These are phyloP conservation scores for Aphelinus atriplicis DNA, from an alignment of 1,140 invertebrate genomes.

Conservation along the genomic window DNA sequence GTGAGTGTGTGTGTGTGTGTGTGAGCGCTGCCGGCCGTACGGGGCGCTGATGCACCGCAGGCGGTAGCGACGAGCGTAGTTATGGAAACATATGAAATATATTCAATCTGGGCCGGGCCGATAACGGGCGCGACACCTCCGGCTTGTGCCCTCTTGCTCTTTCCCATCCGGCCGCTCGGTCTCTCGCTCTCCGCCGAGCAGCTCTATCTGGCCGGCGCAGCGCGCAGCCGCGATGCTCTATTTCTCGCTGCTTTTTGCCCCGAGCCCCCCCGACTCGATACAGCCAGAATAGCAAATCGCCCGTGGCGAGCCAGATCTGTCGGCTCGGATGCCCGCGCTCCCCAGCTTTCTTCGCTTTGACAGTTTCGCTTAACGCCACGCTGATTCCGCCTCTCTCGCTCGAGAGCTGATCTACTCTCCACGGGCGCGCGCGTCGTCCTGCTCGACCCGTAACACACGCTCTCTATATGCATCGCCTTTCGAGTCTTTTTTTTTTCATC, in stretches of 20 bases:
- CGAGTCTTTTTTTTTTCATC: too few species aligned
- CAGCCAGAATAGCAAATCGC: slow-evolving; percentile 19
- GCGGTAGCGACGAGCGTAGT: slow-evolving; percentile 51
- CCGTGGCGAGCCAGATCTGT: not conserved
- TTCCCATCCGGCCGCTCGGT: too few species aligned
- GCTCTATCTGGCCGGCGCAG: too few species aligned
- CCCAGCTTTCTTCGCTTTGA: slow-evolving; percentile 10
- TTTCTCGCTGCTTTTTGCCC: not conserved
- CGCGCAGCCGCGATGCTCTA: too few species aligned
- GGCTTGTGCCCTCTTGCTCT: slow-evolving; percentile 38
- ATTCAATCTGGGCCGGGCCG: slow-evolving; percentile 64
- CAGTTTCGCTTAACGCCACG: not conserved
- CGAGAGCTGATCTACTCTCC: too few species aligned
- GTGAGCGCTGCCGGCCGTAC: too few species aligned
- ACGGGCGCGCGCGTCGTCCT: too few species aligned
- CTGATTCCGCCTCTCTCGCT: too few species aligned
- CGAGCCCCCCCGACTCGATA: not conserved
- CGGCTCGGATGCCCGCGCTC: not conserved
- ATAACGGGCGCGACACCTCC: slow-evolving; percentile 57
- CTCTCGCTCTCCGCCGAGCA: not conserved
- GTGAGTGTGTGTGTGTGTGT: too few species aligned
- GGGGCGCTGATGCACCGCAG: slow-evolving; percentile 37
- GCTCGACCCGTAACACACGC: too few species aligned
- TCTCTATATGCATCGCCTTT: too few species aligned
- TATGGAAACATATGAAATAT: slow-evolving; percentile 69